Evolutionary conservation across 30 jellyfish, hydroid and myxozoan genomes (phyloP), one percentile per base, ranked within the genome.

Genomic region (Rhopilema esculentum): DNA sequence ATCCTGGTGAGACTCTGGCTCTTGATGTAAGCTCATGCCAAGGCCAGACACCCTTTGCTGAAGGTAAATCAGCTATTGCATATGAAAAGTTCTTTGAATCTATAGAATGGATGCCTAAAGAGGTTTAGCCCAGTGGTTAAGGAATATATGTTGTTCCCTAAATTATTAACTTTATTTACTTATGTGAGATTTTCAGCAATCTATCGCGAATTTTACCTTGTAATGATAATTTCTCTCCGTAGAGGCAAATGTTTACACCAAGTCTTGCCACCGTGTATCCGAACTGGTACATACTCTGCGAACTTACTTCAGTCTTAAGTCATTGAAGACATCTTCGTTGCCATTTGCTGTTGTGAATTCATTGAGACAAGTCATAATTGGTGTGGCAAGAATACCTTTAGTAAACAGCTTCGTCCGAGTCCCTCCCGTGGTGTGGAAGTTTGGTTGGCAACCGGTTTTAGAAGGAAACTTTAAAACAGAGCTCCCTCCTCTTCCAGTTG

Each of bases 381-480:
- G 97, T 7, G 69, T 94, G 53, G 98, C 98, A 23, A 77, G 98
- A 57, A 49, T 88, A 25, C 98, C 97, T 15, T 69, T 89, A 80
- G 96, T 94, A 23, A 94, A 94, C 57, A 83, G 97, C 69, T 94
- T 89, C 66, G 97, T 92, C 4, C 62, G 98, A 29, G 87, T 94
- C 6, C 98, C 98, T 16, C 98, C 98, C n/a, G 57, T 94, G 9
- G 98, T 94, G 22, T 94, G 98, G 98, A 94, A 89, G 67, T 33
- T 94, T 1, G 98, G 96, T 25, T 94, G 98, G 98, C 86, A 77
- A 69, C 98, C 97, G 1, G 69, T 69, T 20, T 27, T 75, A 20
- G 98, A 94, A 50, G 98, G 98, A 49, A 26, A 79, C 18, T 85
- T 88, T 32, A 71, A 83, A 18, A 88, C 98, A 29, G 98, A 94